Percentiles rank a stretch among this genome's conserved stretches.
These are phyloP conservation scores for Trilocha varians DNA, from an alignment of 2,888 invertebrate species.

Conservation along the genomic window DNA sequence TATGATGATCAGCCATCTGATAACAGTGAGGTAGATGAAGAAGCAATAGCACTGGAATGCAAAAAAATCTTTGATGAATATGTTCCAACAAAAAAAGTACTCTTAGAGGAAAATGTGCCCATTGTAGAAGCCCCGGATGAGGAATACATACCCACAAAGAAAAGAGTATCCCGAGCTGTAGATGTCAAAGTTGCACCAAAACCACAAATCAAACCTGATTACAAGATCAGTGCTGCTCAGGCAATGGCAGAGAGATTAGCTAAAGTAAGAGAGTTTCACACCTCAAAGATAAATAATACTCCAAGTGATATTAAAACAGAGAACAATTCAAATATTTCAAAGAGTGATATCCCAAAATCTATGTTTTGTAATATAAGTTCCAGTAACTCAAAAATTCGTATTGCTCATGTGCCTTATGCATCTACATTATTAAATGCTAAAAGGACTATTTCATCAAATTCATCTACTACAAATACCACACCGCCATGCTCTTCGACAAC, in stretches of 20 bases:
- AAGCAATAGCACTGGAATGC: slow-evolving; percentile 86
- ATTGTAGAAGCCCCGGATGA: slow-evolving; percentile 37
- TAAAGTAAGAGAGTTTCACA: slow-evolving; percentile 64
- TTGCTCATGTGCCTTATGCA: slow-evolving; percentile 86
- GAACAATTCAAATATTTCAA: slow-evolving; percentile 7
- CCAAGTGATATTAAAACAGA: slow-evolving; percentile 30
- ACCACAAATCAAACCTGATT: slow-evolving; percentile 63
- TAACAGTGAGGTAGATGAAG: slow-evolving; percentile 64
- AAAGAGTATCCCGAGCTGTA: slow-evolving; percentile 81
- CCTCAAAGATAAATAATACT: slow-evolving; percentile 27
- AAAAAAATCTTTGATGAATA: slow-evolving; percentile 89
- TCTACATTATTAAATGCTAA: slow-evolving; percentile 80
- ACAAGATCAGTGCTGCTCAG: slow-evolving; percentile 71
- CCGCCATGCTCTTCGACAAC: slow-evolving; percentile 76
- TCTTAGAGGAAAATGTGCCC: slow-evolving; percentile 27
- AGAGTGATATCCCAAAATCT: slow-evolving; percentile 40
- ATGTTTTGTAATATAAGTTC: slow-evolving; percentile 31
- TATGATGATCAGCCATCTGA: slow-evolving; percentile 13
- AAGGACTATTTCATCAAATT: slow-evolving; percentile 73
- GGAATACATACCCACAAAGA: slow-evolving; percentile 69
- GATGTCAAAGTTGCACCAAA: slow-evolving; percentile 56
- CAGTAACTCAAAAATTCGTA: slow-evolving; percentile 69
- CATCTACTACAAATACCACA: slow-evolving; percentile 41
- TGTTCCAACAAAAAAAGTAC: slow-evolving; percentile 58
- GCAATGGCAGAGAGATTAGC: slow-evolving; percentile 64